Percentiles rank a stretch among this genome's conserved stretches.
phyloP scores from a whole-genome alignment of 2,888 invertebrate genomes.

The Mactromeris polynyma region DNA sequence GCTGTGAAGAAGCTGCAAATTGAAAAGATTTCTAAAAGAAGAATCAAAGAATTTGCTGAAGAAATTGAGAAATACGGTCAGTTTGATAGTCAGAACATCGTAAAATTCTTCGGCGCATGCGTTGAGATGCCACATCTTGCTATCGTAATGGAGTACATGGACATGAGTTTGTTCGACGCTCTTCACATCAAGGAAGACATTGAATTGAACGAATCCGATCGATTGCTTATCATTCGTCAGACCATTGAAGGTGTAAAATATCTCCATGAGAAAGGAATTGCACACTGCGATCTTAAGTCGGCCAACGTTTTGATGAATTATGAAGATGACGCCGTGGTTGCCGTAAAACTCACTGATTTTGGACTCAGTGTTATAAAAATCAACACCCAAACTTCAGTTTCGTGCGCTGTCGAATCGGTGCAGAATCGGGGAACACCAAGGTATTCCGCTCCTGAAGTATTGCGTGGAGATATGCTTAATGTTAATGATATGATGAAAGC shows the following conservation, averaged over 20 bases:
- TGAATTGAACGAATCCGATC: too few species aligned
- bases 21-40: too few species aligned
- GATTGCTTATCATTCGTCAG: too few species aligned
- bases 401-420: slow-evolving; percentile 20
- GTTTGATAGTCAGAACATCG: too few species aligned
- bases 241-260: slow-evolving; percentile 57
- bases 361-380: slow-evolving; percentile 72
- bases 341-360: slow-evolving; percentile 73
- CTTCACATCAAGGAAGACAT: too few species aligned
- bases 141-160: slow-evolving; percentile 68
- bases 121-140: slow-evolving; percentile 56
- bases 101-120: slow-evolving; percentile 66
- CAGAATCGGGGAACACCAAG: slow-evolving; percentile 45
- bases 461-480: slow-evolving; percentile 50
- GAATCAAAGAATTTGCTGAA: too few species aligned
- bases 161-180: too few species aligned
- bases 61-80: too few species aligned
- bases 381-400: slow-evolving; percentile 55
- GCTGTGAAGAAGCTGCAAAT: too few species aligned
- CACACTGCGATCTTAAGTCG: slow-evolving; percentile 72
- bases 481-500: slow-evolving; percentile 54
- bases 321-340: neutral
- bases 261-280: slow-evolving; percentile 63
- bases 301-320: slow-evolving; percentile 67
- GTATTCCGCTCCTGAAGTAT: slow-evolving; percentile 17